A percentile compares a stretch with the other conserved stretches of the same genome.
These are phyloP conservation scores for Diuraphis noxia DNA, from an alignment of 1,140 invertebrate genomes.

Conservation along the genomic window DNA sequence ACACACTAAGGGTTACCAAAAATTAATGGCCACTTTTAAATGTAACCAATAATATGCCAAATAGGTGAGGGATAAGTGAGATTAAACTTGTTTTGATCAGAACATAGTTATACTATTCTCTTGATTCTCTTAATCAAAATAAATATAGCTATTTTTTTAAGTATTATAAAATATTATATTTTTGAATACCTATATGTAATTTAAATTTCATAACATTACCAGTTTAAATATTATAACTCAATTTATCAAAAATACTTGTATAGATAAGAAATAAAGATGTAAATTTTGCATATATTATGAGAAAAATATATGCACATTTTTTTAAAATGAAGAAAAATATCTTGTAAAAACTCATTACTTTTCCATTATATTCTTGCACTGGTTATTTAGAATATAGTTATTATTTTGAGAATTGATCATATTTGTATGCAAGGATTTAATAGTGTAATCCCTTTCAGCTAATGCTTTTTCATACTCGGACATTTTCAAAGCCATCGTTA, in stretches of 20 bases:
- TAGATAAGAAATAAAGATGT: no score
- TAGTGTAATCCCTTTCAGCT: background rate
- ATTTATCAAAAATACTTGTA: background rate
- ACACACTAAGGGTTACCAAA: no score
- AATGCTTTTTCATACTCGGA: constrained; percentile 23
- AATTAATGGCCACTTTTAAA: no score
- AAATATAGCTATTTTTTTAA: background rate
- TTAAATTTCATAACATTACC: background rate
- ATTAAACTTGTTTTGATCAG: no score
- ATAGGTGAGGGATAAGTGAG: no score
- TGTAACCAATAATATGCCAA: no score
- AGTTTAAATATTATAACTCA: background rate
- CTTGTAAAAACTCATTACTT: background rate
- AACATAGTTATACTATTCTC: no score
- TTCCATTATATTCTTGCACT: background rate
- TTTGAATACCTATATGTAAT: background rate
- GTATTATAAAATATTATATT: background rate
- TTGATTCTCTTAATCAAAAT: no score
- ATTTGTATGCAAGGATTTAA: constrained; percentile 1
- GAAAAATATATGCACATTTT: background rate
- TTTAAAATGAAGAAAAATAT: background rate
- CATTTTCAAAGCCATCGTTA: constrained; percentile 12
- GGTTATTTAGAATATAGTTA: background rate
- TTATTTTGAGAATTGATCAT: constrained; percentile 37
- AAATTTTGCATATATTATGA: background rate